Percentiles rank a stretch among this genome's conserved stretches.
Evolutionary conservation across 2,888 invertebrate genomes (phyloP).

Genomic region (Crepidodera aurea): DNA sequence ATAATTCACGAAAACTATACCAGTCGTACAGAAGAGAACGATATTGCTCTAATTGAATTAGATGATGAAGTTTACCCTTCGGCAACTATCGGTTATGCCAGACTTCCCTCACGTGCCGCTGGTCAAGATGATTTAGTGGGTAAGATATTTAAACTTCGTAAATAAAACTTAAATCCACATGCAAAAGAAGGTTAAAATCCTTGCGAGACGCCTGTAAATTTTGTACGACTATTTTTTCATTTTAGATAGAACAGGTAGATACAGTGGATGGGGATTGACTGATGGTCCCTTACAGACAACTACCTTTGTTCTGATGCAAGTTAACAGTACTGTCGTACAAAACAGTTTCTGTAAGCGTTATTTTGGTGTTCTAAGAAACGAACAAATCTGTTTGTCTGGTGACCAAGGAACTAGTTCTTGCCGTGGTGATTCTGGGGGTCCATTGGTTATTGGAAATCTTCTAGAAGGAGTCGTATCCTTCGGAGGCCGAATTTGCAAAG

Average conservation of each 20-base stretch:
- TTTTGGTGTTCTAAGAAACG: constrained; percentile 22
- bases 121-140: background rate
- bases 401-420: constrained; percentile 30
- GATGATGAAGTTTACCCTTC: background rate
- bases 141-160: background rate
- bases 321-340: too few species aligned
- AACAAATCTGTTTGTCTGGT: constrained; percentile 34
- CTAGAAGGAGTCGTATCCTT: constrained; percentile 37
- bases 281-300: constrained; percentile 15
- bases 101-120: background rate
- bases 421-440: too few species aligned
- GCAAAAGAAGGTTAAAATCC: background rate
- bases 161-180: background rate
- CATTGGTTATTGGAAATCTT: constrained; percentile 24
- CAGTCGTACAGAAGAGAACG: background rate
- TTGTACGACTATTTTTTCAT: background rate
- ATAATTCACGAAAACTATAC: constrained; percentile 6
- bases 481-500: too few species aligned
- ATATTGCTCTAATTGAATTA: constrained; percentile 11
- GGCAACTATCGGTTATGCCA: background rate
- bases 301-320: constrained; percentile 32
- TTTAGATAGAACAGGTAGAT: constrained; percentile 25
- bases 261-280: constrained; percentile 42
- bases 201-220: too few species aligned
- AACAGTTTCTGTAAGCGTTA: constrained; percentile 26